Evolutionary conservation across 2,113 vertebrate genomes (phyloP).

Genomic region (Syngnathus scovelli): DNA sequence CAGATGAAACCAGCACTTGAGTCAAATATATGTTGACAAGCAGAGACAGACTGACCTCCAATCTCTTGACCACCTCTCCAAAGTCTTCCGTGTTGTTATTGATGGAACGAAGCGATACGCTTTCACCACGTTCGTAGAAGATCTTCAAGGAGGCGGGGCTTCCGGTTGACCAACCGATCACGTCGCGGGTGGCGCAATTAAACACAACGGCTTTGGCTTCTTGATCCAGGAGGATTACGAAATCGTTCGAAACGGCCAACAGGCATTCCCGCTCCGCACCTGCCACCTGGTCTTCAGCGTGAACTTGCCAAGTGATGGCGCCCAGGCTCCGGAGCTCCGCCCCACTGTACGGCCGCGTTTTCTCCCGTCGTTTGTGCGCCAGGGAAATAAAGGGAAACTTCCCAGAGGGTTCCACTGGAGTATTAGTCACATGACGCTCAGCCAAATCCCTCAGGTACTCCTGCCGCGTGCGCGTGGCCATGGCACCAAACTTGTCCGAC

Average conservation of each 20-base stretch:
- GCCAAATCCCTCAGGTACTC: slow-evolving; percentile 93
- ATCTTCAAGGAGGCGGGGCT: slow-evolving; percentile 86
- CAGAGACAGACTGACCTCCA: slow-evolving; percentile 79
- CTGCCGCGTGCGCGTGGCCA: slow-evolving; percentile 92
- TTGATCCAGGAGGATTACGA: slow-evolving; percentile 86
- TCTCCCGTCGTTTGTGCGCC: slow-evolving; percentile 91
- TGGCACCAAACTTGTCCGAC: slow-evolving; percentile 92
- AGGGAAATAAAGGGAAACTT: slow-evolving; percentile 94
- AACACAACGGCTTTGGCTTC: slow-evolving; percentile 88
- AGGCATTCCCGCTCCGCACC: slow-evolving; percentile 87
- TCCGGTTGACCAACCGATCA: slow-evolving; percentile 90
- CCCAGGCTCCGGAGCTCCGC: slow-evolving; percentile 88
- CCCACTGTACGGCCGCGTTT: slow-evolving; percentile 82
- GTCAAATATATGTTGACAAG: slow-evolving; percentile 15
- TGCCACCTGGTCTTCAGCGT: slow-evolving; percentile 86
- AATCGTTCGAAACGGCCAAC: slow-evolving; percentile 87
- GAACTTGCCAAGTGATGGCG: slow-evolving; percentile 84
- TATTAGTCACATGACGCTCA: slow-evolving; percentile 92
- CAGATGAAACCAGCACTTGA: too few relatives aligned
- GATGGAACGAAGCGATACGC: slow-evolving; percentile 86
- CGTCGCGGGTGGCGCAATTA: slow-evolving; percentile 89
- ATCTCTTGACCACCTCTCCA: slow-evolving; percentile 88
- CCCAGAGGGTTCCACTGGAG: slow-evolving; percentile 86
- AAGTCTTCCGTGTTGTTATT: slow-evolving; percentile 86
- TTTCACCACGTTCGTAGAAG: slow-evolving; percentile 93